phyloP scores from a whole-genome alignment of 2,113 vertebrate genomes.

The Microcebus murinus region DNA sequence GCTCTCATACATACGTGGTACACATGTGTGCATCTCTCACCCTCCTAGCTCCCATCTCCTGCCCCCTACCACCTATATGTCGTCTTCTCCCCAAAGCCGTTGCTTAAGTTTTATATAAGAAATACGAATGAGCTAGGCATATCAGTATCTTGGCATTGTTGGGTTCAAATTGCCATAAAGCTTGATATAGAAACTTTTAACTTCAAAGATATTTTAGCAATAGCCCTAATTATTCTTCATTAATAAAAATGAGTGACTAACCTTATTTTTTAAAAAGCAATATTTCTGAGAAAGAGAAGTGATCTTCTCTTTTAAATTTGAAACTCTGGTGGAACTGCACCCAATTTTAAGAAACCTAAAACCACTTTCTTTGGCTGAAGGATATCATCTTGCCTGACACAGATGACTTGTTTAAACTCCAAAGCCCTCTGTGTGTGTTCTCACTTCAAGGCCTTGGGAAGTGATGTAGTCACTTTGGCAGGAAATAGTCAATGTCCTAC shows the following conservation, averaged over 20 bases:
- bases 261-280: background rate
- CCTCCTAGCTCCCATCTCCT: no score
- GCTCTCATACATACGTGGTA: background rate
- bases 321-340: background rate
- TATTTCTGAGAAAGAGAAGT: background rate
- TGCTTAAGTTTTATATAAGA: slow-evolving; percentile 25
- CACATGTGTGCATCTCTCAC: background rate
- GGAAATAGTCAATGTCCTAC: background rate
- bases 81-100: background rate
- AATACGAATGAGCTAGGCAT: background rate
- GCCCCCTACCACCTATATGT: no score
- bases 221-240: background rate
- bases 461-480: background rate
- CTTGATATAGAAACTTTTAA: background rate
- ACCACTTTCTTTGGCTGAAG: background rate
- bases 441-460: background rate
- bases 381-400: background rate
- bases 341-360: slow-evolving; percentile 1
- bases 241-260: background rate
- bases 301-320: background rate
- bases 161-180: background rate
- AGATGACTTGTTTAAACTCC: background rate
- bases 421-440: background rate
- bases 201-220: background rate
- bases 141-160: background rate